These are phyloP conservation scores for Acanthurus tractus DNA, from an alignment of 2,797 vertebrate species.

Conservation along the genomic window DNA sequence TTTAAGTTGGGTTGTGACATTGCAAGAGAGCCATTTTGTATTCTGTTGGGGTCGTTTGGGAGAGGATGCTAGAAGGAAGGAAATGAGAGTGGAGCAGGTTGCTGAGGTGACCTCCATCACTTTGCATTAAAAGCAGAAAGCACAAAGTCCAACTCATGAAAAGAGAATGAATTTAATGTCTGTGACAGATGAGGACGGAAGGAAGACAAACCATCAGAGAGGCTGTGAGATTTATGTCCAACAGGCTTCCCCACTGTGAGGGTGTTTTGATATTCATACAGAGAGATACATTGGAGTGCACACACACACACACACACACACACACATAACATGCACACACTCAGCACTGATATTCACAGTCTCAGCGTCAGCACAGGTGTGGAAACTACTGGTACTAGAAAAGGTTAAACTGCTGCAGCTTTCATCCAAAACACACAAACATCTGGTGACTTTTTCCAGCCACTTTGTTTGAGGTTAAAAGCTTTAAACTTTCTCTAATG, in stretches of 20 bases:
- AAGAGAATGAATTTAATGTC: slow-evolving; percentile 51
- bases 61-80: slow-evolving; percentile 58
- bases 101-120: slow-evolving; percentile 72
- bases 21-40: slow-evolving; percentile 65
- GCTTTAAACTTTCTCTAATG: slow-evolving; percentile 47
- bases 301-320: slow-evolving; percentile 12
- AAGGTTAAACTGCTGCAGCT: slow-evolving; percentile 44
- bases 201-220: slow-evolving; percentile 44
- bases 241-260: slow-evolving; percentile 19
- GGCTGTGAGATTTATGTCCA: slow-evolving; percentile 29
- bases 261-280: not conserved
- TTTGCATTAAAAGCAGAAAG: slow-evolving; percentile 53
- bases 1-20: slow-evolving; percentile 54
- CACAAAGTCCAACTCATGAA: slow-evolving; percentile 63
- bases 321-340: slow-evolving; percentile 19
- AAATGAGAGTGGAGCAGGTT: slow-evolving; percentile 57
- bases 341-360: slow-evolving; percentile 37
- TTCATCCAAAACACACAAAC: slow-evolving; percentile 54
- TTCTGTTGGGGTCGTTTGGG: slow-evolving; percentile 53
- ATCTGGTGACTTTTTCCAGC: slow-evolving; percentile 53
- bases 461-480: slow-evolving; percentile 57
- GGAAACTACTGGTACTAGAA: slow-evolving; percentile 65
- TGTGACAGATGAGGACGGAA: slow-evolving; percentile 54
- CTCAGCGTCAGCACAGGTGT: slow-evolving; percentile 60
- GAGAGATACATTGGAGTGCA: not conserved